phyloP scores from a whole-genome alignment of 2,797 vertebrate genomes.

The Epinephelus malabaricus region DNA sequence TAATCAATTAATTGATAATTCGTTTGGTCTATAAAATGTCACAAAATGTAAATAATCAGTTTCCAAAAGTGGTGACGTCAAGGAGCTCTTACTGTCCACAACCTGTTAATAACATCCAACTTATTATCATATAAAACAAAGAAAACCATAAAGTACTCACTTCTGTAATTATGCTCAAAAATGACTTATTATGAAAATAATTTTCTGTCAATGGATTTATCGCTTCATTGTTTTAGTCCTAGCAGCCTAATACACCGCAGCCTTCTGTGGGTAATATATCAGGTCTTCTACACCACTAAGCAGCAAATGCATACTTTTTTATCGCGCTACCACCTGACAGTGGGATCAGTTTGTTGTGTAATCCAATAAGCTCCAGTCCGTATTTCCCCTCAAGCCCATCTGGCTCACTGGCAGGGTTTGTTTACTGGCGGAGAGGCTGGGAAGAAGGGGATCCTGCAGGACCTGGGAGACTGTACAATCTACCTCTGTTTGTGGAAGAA shows the following conservation, averaged over 20 bases:
- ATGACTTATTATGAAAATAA: neutral
- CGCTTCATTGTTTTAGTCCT: neutral
- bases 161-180: too few species aligned
- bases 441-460: conserved; percentile 81
- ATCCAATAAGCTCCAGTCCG: conserved; percentile 85
- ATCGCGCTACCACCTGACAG: conserved; percentile 37
- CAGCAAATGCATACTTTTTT: conserved; percentile 24
- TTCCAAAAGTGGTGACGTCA: too few species aligned
- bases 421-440: conserved; percentile 84
- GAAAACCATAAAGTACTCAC: too few species aligned
- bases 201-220: neutral
- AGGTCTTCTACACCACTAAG: neutral
- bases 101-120: too few species aligned
- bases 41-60: neutral
- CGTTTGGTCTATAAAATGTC: neutral
- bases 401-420: conserved; percentile 83
- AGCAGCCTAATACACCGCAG: neutral
- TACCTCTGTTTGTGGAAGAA: conserved; percentile 72
- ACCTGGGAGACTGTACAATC: conserved; percentile 73
- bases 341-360: conserved; percentile 63
- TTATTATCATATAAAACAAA: too few species aligned
- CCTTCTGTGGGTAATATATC: neutral
- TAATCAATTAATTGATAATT: neutral
- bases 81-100: too few species aligned
- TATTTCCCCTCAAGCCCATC: conserved; percentile 79